Conservation (phyloP, 2,888 invertebrate genomes). For the Cerceris rybyensis region DNA sequence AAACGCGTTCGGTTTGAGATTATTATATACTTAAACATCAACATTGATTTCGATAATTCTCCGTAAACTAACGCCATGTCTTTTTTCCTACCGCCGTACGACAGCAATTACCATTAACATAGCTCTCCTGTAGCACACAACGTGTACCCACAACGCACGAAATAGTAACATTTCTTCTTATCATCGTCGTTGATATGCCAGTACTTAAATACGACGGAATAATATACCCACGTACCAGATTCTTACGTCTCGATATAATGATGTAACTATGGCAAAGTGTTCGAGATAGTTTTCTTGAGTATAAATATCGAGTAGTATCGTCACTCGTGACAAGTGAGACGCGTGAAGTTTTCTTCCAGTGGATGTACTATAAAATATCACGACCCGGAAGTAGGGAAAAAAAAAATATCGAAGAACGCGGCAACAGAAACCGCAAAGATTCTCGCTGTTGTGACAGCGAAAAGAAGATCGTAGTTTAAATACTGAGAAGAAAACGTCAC, state of each 20-base stretch:
- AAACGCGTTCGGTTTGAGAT: slow-evolving; percentile 23
- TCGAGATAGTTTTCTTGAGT: slow-evolving; percentile 18
- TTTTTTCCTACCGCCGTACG: slow-evolving; percentile 24
- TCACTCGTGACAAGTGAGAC: slow-evolving; percentile 15
- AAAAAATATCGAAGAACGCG: slow-evolving; percentile 12
- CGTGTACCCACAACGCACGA: slow-evolving; percentile 38
- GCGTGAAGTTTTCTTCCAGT: neutral
- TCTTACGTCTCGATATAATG: slow-evolving; percentile 7
- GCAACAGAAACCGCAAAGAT: slow-evolving; percentile 15
- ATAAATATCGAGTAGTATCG: slow-evolving; percentile 28
- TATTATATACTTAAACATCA: slow-evolving; percentile 59
- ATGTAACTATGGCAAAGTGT: neutral
- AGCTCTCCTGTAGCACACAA: slow-evolving; percentile 40
- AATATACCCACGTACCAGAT: slow-evolving; percentile 3
- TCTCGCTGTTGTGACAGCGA: slow-evolving; percentile 12
- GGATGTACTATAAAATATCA: slow-evolving; percentile 22
- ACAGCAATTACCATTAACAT: slow-evolving; percentile 23
- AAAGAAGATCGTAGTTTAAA: slow-evolving; percentile 30
- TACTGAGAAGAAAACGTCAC: slow-evolving; percentile 46
- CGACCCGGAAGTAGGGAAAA: slow-evolving; percentile 6
- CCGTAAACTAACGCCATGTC: slow-evolving; percentile 46
- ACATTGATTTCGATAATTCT: slow-evolving; percentile 57
- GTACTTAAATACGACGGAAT: slow-evolving; percentile 27
- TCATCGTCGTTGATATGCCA: slow-evolving; percentile 20
- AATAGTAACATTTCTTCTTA: slow-evolving; percentile 18